phyloP scores from a whole-genome alignment of 2,888 invertebrate genomes.

The Stenotaenia linearis region DNA sequence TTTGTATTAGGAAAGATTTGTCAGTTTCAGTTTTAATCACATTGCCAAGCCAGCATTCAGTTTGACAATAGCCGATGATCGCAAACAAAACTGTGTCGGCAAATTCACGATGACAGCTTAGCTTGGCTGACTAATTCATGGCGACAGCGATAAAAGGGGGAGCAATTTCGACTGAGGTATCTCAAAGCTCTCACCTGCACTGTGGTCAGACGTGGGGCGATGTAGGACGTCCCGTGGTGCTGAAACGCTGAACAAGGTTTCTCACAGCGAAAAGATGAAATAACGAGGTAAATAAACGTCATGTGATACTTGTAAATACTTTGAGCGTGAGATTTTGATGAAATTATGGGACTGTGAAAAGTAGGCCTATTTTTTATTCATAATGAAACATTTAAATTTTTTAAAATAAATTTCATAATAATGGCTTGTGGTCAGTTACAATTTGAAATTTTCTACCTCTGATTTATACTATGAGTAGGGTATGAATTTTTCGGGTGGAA shows the following conservation, averaged over 20 bases:
- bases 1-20: not conserved
- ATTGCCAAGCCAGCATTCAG: not conserved
- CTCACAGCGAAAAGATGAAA: not conserved
- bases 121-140: constrained; percentile 7
- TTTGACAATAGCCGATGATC: not conserved
- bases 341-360: not conserved
- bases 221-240: not conserved
- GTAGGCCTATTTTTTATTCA: not conserved
- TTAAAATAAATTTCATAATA: no score
- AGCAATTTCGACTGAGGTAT: not conserved
- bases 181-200: constrained; percentile 13
- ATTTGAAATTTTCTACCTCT: no score
- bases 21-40: not conserved
- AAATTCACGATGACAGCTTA: not conserved
- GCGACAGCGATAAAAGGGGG: constrained; percentile 1
- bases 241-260: not conserved
- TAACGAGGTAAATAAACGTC: constrained; percentile 15
- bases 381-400: no score
- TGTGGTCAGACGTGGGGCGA: not conserved
- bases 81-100: not conserved
- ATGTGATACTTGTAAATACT: not conserved
- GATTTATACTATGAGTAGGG: no score
- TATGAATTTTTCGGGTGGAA: no score
- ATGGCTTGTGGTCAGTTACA: no score
- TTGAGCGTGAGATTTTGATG: not conserved